Evolutionary conservation across 2,888 invertebrate species (phyloP), one percentile per base, ranked within the genome.

Genomic region (Ryuthela nishihirai): DNA sequence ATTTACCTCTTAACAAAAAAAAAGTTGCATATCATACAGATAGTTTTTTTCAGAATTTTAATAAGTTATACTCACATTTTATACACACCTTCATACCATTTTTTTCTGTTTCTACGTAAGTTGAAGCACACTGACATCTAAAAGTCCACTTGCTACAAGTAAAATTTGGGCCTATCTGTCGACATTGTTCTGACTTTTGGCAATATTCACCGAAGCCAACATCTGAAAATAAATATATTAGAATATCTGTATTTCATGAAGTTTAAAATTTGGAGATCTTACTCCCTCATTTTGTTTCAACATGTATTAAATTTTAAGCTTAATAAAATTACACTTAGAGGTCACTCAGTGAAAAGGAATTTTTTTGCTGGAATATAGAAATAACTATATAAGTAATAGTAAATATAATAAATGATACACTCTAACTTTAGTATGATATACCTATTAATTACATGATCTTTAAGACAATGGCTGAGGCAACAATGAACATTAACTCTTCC

Each of bases 71-170:
- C 25, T n/a, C 41, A 56, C 56, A 40, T 41, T 56, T 56, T 36
- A 56, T 21, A 25, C 56, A 56, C 15, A 56, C 21, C 26, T 56
- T 56, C 35, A 48, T 35, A 36, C 48, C 50, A 29, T 25, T 39
- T 9, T 48, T 50, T 9, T 54, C 38, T 36, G 39, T 44, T 26
- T 40, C 40, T 29, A 50, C 49, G 36, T 45, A 56, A n/a, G 49
- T 50, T 26, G 45, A 49, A 36, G 45, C 50, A 35, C 56, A 56
- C 25, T 56, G 56, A 34, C 56, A 56, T 15, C 56, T 35, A 36
- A 45, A 50, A 39, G 56, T 50, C 56, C 56, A 56, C 41, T 56
- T 56, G 18, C 56, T 56, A 23, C 56, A 56, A 17, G 50, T 56
- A 29, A 56, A 26, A 41, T 56, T 56, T 29, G 25, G 49, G 39